A percentile compares a stretch with the other conserved stretches of the same genome.
Evolutionary conservation across 2,888 invertebrate species (phyloP).

Genomic region (Malthinus seriepunctatus): DNA sequence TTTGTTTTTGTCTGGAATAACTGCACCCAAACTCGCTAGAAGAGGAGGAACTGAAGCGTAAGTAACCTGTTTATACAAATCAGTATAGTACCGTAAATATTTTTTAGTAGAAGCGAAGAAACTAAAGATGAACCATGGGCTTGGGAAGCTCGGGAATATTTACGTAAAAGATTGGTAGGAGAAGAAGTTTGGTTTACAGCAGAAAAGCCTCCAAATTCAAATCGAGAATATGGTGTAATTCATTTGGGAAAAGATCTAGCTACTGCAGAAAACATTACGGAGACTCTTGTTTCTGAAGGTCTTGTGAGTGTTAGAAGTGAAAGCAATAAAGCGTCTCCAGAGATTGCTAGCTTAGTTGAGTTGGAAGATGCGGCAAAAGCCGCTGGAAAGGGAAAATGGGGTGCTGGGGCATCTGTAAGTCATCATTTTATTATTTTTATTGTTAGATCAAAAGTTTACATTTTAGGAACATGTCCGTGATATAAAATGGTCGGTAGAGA

Average conservation of each 20-base stretch:
- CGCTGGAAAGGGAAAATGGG: constrained; percentile 85
- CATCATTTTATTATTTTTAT: neutral
- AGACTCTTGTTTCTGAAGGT: constrained; percentile 87
- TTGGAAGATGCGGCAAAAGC: constrained; percentile 89
- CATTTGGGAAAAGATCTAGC: constrained; percentile 76
- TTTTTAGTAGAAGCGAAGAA: constrained; percentile 61
- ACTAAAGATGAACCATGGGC: constrained; percentile 91
- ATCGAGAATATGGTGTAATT: constrained; percentile 86
- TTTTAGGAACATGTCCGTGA: constrained; percentile 76
- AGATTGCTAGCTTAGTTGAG: constrained; percentile 72
- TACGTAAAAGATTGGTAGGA: constrained; percentile 90
- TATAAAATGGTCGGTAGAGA: constrained; percentile 88
- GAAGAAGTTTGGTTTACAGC: constrained; percentile 84
- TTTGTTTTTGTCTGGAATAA: constrained; percentile 86
- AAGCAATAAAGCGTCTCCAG: constrained; percentile 66
- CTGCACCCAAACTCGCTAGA: constrained; percentile 88
- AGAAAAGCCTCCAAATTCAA: constrained; percentile 82
- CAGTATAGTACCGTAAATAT: neutral
- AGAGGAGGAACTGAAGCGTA: constrained; percentile 67
- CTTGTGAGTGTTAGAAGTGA: constrained; percentile 79
- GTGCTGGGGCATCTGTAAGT: constrained; percentile 43
- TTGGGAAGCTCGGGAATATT: constrained; percentile 96
- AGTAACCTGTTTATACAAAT: constrained; percentile 28
- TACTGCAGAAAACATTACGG: constrained; percentile 85
- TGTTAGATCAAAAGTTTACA: constrained; percentile 14